Base-by-base conservation (phyloP, 2,113 vertebrate species). In the Pachyramphus minor region DNA sequence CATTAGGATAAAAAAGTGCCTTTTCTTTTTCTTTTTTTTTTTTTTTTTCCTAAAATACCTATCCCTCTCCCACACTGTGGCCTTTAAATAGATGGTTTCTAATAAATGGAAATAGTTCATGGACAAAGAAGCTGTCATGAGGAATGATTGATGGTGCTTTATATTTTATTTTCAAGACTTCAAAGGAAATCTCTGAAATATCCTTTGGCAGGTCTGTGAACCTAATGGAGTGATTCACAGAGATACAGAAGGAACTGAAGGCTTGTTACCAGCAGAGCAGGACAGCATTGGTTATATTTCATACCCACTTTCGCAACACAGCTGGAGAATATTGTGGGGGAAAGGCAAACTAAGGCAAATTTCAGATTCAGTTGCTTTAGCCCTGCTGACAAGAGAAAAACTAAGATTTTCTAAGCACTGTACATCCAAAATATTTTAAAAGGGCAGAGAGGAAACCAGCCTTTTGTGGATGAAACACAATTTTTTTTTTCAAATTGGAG, bases 81-180 rank as follows among this genome's bases (percentile, higher is more conserved):
- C 56, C 64, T 93, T 84, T 82, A 91, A 91, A 82, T 59, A 89
- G 69, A 75, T 53, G 44, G 14, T 55, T 91, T 64, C 45, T 93
- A 83, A 93, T 90, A 89, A 91, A 80, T 93, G 35, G 42, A 66
- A 94, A 47, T 58, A 77, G 67, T 49, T 96, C 56, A 62, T 9
- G 42, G 55, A 63, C 50, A 74, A 77, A 88, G 71, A 83, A 86
- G 17, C 59, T 95, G 95, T 93, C 82, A 31, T 2, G 3, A 63
- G 67, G 63, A 93, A 86, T 91, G 90, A 88, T 64, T 87, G 89
- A 95, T 95, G 85, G 13, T 56, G 45, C 68, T 90, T 93, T 84
- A 80, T 91, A 90, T 88, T 93, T 95, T 91, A 85, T 86, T 93
- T 94, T 88, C 95, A 69, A 55, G 75, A 77, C 81, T 90, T 90